A percentile compares a stretch with the other conserved stretches of the same genome.
Conservation (phyloP, 1,140 invertebrate genomes). For the Phenacoccus solenopsis region DNA sequence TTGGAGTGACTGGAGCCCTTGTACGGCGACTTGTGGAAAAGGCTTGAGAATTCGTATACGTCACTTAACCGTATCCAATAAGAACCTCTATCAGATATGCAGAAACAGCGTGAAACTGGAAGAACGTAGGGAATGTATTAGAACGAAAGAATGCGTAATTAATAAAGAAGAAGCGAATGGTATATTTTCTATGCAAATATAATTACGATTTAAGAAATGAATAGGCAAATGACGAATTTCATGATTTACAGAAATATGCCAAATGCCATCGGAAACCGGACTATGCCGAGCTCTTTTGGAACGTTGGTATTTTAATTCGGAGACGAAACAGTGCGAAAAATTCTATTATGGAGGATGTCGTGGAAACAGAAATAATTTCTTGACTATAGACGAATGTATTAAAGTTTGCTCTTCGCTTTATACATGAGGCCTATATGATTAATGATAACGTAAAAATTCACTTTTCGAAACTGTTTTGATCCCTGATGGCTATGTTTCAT, state of each 20-base stretch:
- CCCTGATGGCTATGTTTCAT: too few relatives aligned
- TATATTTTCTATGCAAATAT: background rate
- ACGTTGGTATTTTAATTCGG: constrained; percentile 43
- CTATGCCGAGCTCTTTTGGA: constrained; percentile 70
- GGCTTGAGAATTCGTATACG: constrained; percentile 36
- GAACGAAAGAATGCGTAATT: background rate
- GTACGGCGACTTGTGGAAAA: constrained; percentile 55
- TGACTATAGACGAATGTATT: constrained; percentile 56
- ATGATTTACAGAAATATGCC: constrained; percentile 21
- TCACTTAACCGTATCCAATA: constrained; percentile 30
- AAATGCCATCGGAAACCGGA: constrained; percentile 40
- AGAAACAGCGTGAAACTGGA: background rate
- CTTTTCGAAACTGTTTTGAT: too few relatives aligned
- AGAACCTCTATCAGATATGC: constrained; percentile 23
- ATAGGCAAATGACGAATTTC: background rate
- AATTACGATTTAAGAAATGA: background rate
- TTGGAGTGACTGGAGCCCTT: constrained; percentile 63
- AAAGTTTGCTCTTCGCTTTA: constrained; percentile 11
- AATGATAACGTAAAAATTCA: too few relatives aligned
- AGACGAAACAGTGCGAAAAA: constrained; percentile 48
- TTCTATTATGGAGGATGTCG: constrained; percentile 82
- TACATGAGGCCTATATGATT: too few relatives aligned
- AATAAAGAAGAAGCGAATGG: background rate
- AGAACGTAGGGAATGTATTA: background rate
- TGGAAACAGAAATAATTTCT: constrained; percentile 81